These are phyloP conservation scores for Parapsyche elsis DNA, from an alignment of 1,140 invertebrate species.

Conservation along the genomic window DNA sequence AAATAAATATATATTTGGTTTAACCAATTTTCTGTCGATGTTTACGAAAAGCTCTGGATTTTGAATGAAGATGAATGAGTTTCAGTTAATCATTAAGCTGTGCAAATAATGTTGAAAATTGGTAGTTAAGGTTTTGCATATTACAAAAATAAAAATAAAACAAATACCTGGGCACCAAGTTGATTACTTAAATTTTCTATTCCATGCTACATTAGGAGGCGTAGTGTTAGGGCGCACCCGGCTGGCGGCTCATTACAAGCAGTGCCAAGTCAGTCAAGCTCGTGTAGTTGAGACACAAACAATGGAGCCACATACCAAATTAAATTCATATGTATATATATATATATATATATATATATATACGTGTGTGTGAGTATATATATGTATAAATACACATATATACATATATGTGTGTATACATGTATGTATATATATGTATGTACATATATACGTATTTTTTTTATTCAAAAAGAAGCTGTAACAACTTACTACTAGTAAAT, in stretches of 20 bases:
- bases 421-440: neutral
- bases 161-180: conserved; percentile 56
- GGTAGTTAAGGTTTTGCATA: conserved; percentile 46
- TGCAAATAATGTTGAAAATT: conserved; percentile 48
- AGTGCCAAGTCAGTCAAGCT: conserved; percentile 55
- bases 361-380: neutral
- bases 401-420: neutral
- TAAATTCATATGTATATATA: conserved; percentile 46
- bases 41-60: neutral
- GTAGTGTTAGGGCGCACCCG: conserved; percentile 50
- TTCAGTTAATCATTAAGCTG: conserved; percentile 39
- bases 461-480: conserved; percentile 54
- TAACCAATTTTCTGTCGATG: neutral
- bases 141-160: conserved; percentile 57
- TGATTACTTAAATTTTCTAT: conserved; percentile 56
- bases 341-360: conserved; percentile 12
- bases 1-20: too few relatives aligned
- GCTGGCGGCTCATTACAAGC: conserved; percentile 51
- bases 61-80: neutral
- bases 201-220: conserved; percentile 57
- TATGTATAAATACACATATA: neutral
- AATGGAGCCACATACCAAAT: conserved; percentile 55
- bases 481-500: conserved; percentile 56
- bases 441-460: neutral
- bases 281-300: conserved; percentile 54